Evolutionary conservation across 2,797 vertebrate species (phyloP).

Genomic region (Acrossocheilus wenchowensis): DNA sequence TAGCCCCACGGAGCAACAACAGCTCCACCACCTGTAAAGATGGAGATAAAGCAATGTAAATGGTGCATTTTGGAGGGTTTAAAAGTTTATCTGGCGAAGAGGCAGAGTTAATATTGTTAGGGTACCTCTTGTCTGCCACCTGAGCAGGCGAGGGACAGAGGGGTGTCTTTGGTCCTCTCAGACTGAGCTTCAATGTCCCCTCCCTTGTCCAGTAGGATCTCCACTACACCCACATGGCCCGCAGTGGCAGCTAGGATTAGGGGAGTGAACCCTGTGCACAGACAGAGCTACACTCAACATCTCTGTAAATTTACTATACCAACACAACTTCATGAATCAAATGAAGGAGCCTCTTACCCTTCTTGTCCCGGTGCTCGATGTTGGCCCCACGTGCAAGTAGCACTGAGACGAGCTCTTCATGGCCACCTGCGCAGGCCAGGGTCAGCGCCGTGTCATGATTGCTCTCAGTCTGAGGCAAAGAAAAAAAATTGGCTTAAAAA

Average conservation of each 20-base stretch:
- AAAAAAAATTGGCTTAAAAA: conserved; percentile 1
- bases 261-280: conserved; percentile 90
- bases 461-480: conserved; percentile 88
- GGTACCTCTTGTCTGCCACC: conserved; percentile 96
- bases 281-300: not conserved
- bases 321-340: not conserved
- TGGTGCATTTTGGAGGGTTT: not conserved
- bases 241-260: conserved; percentile 98
- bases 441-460: conserved; percentile 99
- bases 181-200: conserved; percentile 99
- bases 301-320: not conserved
- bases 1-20: conserved; percentile 94
- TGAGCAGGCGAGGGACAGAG: conserved; percentile 95
- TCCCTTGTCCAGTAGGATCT: conserved; percentile 97
- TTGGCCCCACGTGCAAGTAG: conserved; percentile 96
- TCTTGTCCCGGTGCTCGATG: conserved; percentile 98
- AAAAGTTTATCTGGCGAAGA: not conserved
- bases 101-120: not conserved
- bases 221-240: conserved; percentile 97
- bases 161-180: conserved; percentile 99
- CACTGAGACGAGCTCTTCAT: conserved; percentile 97
- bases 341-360: conserved; percentile 78
- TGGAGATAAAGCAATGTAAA: not conserved
- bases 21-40: conserved; percentile 91
- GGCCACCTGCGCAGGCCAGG: conserved; percentile 95